Conservation (phyloP, 35 echinoderm and acorn worm genomes). For the Chiridota heheva region DNA sequence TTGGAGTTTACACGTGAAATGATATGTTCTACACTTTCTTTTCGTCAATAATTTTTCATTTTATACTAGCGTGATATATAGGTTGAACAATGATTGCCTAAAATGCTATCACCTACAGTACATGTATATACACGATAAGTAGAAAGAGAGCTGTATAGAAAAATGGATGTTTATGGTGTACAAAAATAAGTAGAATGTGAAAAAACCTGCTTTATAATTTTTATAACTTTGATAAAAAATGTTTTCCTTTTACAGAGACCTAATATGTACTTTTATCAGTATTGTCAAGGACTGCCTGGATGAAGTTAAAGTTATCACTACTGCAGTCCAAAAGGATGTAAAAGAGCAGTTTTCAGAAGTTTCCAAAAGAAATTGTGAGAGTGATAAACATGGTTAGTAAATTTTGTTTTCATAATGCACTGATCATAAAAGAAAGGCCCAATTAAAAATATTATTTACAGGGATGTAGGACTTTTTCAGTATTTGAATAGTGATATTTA, state of each 20-base stretch:
- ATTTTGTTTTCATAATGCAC: too few species aligned
- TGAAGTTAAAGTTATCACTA: too few species aligned
- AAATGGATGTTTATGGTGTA: not conserved
- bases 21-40: not conserved
- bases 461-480: too few species aligned
- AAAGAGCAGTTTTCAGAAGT: too few species aligned
- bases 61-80: not conserved
- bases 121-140: not conserved
- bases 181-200: not conserved
- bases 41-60: too few species aligned
- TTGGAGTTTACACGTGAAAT: not conserved
- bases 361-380: too few species aligned
- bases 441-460: too few species aligned
- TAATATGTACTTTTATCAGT: constrained; percentile 24
- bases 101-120: not conserved
- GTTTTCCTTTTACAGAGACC: constrained; percentile 17
- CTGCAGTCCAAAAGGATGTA: too few species aligned
- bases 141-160: not conserved
- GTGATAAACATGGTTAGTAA: too few species aligned
- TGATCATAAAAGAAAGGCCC: too few species aligned
- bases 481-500: too few species aligned
- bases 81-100: not conserved
- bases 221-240: not conserved
- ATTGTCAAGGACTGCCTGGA: constrained; percentile 37
- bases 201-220: too few species aligned